Conservation (phyloP, 2,113 vertebrate genomes). For the Xenopus tropicalis region DNA sequence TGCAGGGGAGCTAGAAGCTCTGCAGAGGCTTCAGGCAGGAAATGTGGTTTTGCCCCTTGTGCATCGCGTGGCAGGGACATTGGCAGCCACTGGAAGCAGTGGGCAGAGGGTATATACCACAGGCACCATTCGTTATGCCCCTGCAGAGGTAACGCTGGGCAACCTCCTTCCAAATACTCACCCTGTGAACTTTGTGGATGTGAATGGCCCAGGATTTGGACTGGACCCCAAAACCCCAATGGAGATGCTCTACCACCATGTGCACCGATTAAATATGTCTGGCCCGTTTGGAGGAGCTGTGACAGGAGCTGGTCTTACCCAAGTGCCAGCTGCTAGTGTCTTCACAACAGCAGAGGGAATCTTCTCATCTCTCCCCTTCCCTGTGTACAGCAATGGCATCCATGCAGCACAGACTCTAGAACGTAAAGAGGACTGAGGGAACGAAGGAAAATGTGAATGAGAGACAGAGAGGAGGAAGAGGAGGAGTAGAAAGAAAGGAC, state of each 20-base stretch:
- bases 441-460: slow-evolving; percentile 4
- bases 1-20: slow-evolving; percentile 90
- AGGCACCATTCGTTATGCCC: slow-evolving; percentile 96
- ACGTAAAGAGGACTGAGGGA: slow-evolving; percentile 91
- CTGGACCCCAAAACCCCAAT: slow-evolving; percentile 99
- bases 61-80: slow-evolving; percentile 88
- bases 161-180: slow-evolving; percentile 91
- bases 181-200: slow-evolving; percentile 94
- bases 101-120: slow-evolving; percentile 96
- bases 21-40: slow-evolving; percentile 92
- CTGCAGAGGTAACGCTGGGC: slow-evolving; percentile 92
- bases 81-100: slow-evolving; percentile 83
- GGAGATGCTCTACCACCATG: slow-evolving; percentile 99
- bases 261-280: slow-evolving; percentile 97
- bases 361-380: slow-evolving; percentile 96
- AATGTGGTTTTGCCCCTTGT: slow-evolving; percentile 94
- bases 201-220: slow-evolving; percentile 85
- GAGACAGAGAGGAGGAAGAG: slow-evolving; percentile 22
- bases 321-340: slow-evolving; percentile 90
- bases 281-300: slow-evolving; percentile 83
- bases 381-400: slow-evolving; percentile 98
- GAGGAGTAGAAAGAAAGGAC: slow-evolving; percentile 25
- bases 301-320: slow-evolving; percentile 82
- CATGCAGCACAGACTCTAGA: slow-evolving; percentile 94
- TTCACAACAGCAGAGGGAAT: slow-evolving; percentile 97